Evolutionary conservation across 2,113 vertebrate species (phyloP).

Genomic region (Leuciscus idus): DNA sequence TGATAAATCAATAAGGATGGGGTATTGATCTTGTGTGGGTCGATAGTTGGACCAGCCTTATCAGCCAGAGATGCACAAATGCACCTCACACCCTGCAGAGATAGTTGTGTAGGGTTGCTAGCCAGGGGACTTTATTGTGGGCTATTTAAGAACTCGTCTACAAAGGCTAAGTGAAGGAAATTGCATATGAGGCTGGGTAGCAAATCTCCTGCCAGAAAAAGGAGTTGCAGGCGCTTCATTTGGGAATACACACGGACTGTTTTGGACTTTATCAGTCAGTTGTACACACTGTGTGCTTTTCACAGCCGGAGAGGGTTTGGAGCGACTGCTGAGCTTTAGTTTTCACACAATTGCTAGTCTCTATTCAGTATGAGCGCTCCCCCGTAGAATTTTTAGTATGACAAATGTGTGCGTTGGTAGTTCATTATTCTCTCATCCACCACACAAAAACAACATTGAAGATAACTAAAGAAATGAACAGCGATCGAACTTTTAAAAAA

Average conservation of each 20-base stretch:
- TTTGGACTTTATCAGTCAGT: conserved; percentile 54
- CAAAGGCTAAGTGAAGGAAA: conserved; percentile 44
- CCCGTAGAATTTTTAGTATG: conserved; percentile 12
- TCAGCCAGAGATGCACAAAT: conserved; percentile 38
- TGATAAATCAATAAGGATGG: conserved; percentile 73
- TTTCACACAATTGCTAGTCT: conserved; percentile 26
- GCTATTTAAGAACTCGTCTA: conserved; percentile 61
- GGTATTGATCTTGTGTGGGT: conserved; percentile 62
- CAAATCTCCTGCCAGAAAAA: conserved; percentile 53
- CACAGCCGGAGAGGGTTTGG: not conserved
- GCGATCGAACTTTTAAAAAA: not conserved
- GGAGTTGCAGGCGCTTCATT: conserved; percentile 38
- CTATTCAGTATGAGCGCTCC: not conserved
- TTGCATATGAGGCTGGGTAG: conserved; percentile 25
- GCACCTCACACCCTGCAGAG: conserved; percentile 25
- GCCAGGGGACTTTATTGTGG: conserved; percentile 48
- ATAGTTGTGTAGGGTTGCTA: conserved; percentile 18
- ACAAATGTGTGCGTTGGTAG: not conserved
- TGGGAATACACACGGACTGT: conserved; percentile 50
- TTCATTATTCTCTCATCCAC: conserved; percentile 21
- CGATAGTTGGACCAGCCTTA: conserved; percentile 54
- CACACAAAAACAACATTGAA: not conserved
- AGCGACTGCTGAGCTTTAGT: not conserved
- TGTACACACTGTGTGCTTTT: conserved; percentile 63
- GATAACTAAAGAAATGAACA: not conserved